Percentiles rank a stretch among this genome's conserved stretches.
Conservation (phyloP, 2,888 invertebrate species). For the Dynastes hyllus region DNA sequence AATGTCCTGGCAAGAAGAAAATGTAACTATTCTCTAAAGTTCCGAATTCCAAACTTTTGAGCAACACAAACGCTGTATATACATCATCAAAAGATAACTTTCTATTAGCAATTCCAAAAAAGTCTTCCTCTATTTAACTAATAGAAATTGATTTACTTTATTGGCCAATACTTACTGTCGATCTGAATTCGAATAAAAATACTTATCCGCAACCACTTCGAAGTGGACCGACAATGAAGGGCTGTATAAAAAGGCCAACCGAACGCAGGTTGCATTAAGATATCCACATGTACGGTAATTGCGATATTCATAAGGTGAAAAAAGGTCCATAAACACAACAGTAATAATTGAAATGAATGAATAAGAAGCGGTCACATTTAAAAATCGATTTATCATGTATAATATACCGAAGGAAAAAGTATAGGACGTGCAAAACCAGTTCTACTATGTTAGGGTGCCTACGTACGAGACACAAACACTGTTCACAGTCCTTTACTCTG, state of each 20-base stretch:
- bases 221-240: neutral
- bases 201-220: no score
- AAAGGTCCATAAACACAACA: constrained; percentile 53
- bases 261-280: constrained; percentile 40
- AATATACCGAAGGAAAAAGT: constrained; percentile 56
- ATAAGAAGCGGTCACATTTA: constrained; percentile 60
- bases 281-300: constrained; percentile 47
- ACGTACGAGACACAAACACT: constrained; percentile 55
- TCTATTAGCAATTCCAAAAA: no score
- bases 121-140: no score
- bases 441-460: constrained; percentile 56
- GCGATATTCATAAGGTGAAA: constrained; percentile 48
- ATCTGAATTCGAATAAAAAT: no score
- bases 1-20: no score
- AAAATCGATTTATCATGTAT: constrained; percentile 63
- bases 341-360: constrained; percentile 56
- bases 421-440: constrained; percentile 60
- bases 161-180: no score
- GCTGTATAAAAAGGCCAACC: neutral
- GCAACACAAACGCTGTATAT: no score
- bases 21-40: no score
- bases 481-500: constrained; percentile 59
- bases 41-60: no score
- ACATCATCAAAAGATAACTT: no score
- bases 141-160: no score